Evolutionary conservation across 2,888 invertebrate genomes (phyloP).

Genomic region (Tridacna gigas): DNA sequence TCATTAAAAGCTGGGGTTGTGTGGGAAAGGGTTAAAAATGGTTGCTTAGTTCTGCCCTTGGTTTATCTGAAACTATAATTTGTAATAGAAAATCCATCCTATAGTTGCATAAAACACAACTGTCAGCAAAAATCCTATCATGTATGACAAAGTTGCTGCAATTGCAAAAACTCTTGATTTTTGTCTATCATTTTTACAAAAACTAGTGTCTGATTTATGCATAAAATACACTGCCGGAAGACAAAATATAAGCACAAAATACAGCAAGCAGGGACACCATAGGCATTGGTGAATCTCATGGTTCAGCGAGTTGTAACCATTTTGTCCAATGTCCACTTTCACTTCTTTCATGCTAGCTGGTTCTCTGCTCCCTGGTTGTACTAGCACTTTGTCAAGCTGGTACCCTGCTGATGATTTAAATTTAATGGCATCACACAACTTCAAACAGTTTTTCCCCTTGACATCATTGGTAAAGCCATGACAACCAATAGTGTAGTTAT

Average conservation of each 20-base stretch:
- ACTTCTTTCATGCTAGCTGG: not conserved
- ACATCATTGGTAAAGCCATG: not conserved
- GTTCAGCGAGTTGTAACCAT: slow-evolving; percentile 30
- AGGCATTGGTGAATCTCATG: slow-evolving; percentile 38
- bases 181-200: not conserved
- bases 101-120: not conserved
- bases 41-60: no score
- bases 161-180: not conserved
- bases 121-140: slow-evolving; percentile 1
- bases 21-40: not conserved
- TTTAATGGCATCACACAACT: no score
- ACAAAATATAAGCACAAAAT: slow-evolving; percentile 37
- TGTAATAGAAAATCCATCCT: not conserved
- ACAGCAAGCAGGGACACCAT: slow-evolving; percentile 44
- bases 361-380: not conserved
- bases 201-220: slow-evolving; percentile 35
- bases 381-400: not conserved
- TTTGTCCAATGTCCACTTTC: slow-evolving; percentile 25
- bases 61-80: not conserved
- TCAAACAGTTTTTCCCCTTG: no score
- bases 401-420: not conserved
- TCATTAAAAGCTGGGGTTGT: not conserved
- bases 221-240: slow-evolving; percentile 44
- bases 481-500: not conserved
- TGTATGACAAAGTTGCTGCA: slow-evolving; percentile 6